Evolutionary conservation across 2,888 invertebrate genomes (phyloP), one percentile per base, ranked within the genome.

Genomic region (Dinocampus coccinellae): DNA sequence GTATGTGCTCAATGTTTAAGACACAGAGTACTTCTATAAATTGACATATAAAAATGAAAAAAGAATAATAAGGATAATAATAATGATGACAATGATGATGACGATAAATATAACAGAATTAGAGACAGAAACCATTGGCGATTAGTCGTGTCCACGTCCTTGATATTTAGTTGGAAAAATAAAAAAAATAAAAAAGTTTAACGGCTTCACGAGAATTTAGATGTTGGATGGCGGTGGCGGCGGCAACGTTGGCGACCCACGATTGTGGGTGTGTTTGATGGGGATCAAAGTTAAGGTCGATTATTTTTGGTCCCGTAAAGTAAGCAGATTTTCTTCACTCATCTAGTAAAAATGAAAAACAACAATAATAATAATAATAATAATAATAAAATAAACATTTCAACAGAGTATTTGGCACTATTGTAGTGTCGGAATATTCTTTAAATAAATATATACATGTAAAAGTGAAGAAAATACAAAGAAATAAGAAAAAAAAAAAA

Each of bases 201-300:
- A 67, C 62, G 67, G 67, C 67, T 72, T 72, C 62, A 26, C 67
- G 62, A 67, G 67, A 72, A 72, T 72, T 72, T 67, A 63, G 67
- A 67, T 62, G 71, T 63, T 63, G 62, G 39, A 58, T 42, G n/a
- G 57, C n/a, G n/a, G 61, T 71, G 33, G 29, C 16, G 36, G 20
- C 68, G 1, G 39, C 39, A 10, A 13, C 36, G 42, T 3, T 58
- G 53, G 34, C 26, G 16, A 53, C 42, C 39, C 55, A 36, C 60
- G 71, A 73, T 73, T 69, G 73, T 76, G 67, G 72, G 75, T 73
- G 75, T 72, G 69, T 58, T 20, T 65, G 42, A 60, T 60, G 63
- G 69, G 61, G 65, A 66, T 68, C 70, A 74, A 75, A 74, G 75
- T 75, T 75, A 75, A 77, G 73, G 74, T 66, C 77, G 61, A 62